A percentile compares a stretch with the other conserved stretches of the same genome.
Evolutionary conservation across 2,113 vertebrate genomes (phyloP).

Genomic region (Illadopsis cleaveri): DNA sequence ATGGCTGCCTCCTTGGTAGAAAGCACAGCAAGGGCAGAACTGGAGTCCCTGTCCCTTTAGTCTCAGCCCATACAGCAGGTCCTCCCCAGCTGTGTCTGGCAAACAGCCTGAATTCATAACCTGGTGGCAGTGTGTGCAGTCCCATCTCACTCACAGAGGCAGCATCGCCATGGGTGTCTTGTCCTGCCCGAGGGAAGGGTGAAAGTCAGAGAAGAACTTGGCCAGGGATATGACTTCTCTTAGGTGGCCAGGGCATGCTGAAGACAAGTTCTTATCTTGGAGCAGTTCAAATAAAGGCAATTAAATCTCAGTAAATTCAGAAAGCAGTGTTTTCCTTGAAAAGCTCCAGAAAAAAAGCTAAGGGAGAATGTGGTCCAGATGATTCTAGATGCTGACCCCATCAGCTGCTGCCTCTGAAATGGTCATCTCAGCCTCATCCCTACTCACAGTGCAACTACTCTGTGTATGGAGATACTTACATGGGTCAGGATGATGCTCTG

Average conservation of each 20-base stretch:
- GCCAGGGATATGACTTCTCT: background rate
- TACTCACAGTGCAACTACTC: background rate
- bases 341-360: background rate
- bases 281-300: background rate
- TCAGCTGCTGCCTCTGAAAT: background rate
- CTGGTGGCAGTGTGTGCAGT: background rate
- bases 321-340: background rate
- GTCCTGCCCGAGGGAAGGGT: background rate
- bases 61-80: background rate
- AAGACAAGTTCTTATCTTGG: background rate
- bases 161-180: background rate
- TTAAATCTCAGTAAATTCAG: background rate
- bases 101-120: background rate
- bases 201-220: background rate
- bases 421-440: no score
- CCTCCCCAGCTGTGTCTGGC: background rate
- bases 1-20: background rate
- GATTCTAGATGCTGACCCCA: background rate
- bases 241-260: background rate
- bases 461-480: rapidly evolving
- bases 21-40: rapidly evolving
- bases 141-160: background rate
- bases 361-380: background rate
- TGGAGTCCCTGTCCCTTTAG: background rate
- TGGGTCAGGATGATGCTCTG: background rate